Evolutionary conservation across 2,797 vertebrate species (phyloP).

Genomic region (Megaceryle alcyon): DNA sequence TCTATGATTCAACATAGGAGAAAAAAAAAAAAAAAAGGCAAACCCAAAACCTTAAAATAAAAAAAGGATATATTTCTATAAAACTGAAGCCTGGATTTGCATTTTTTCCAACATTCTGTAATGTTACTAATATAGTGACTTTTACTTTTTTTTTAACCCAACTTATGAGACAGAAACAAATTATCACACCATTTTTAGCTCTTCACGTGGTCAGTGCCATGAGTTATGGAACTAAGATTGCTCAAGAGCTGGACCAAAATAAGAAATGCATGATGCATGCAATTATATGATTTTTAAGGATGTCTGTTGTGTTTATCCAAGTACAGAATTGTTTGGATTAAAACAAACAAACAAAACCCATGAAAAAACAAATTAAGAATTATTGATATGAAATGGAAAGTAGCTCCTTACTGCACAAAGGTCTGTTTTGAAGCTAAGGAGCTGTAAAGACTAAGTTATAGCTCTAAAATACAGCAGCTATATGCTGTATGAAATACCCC

Average conservation of each 20-base stretch:
- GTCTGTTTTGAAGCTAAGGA: background rate
- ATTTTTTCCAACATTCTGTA: background rate
- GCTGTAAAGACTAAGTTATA: background rate
- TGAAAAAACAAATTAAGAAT: no score
- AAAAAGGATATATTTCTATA: background rate
- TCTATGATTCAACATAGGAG: background rate
- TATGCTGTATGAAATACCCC: background rate
- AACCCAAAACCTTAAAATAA: background rate
- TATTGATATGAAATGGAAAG: background rate
- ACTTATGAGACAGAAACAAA: background rate
- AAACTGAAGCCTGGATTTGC: background rate
- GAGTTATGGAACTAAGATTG: background rate
- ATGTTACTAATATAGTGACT: background rate
- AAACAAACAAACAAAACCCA: background rate
- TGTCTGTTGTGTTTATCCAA: background rate
- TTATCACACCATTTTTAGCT: slow-evolving; percentile 30
- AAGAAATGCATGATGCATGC: background rate
- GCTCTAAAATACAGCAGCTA: background rate
- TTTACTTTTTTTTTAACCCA: background rate
- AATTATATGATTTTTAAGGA: background rate
- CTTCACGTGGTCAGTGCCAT: background rate
- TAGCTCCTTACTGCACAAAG: background rate
- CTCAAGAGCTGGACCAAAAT: background rate
- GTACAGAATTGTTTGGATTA: background rate
- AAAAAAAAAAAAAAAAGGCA: rapidly evolving